A percentile compares a stretch with the other conserved stretches of the same genome.
phyloP scores from a whole-genome alignment of 2,797 vertebrate species.

The Melanotaenia pygmaea region DNA sequence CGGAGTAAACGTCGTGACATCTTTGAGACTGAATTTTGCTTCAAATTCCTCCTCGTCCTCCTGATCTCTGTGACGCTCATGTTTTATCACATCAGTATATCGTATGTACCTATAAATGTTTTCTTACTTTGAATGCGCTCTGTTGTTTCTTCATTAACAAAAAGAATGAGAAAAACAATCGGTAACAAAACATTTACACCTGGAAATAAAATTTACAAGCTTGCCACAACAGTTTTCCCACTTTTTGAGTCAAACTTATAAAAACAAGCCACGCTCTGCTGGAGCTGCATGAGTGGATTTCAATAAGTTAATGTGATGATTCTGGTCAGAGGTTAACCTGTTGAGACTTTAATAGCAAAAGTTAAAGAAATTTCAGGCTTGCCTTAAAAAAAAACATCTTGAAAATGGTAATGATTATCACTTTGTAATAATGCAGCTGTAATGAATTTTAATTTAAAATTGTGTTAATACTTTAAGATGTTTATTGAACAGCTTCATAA shows the following conservation, averaged over 20 bases:
- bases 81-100: conserved; percentile 58
- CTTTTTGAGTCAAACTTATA: neutral
- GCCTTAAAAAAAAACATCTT: too few relatives aligned
- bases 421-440: too few relatives aligned
- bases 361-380: too few relatives aligned
- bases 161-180: conserved; percentile 65
- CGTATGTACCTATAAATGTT: conserved; percentile 67
- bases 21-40: conserved; percentile 36
- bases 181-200: conserved; percentile 68
- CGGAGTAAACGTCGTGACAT: conserved; percentile 10
- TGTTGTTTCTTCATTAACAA: conserved; percentile 61
- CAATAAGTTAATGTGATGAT: neutral
- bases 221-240: conserved; percentile 37
- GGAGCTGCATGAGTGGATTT: too few relatives aligned
- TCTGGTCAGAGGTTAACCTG: neutral
- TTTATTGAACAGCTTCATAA: neutral
- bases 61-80: conserved; percentile 33
- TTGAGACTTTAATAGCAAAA: too few relatives aligned
- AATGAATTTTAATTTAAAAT: neutral
- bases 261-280: neutral
- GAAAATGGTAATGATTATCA: too few relatives aligned
- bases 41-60: conserved; percentile 17
- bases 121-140: conserved; percentile 73
- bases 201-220: conserved; percentile 68
- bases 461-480: neutral